phyloP scores from a whole-genome alignment of 1,140 invertebrate species.

The Pomacea maculata region DNA sequence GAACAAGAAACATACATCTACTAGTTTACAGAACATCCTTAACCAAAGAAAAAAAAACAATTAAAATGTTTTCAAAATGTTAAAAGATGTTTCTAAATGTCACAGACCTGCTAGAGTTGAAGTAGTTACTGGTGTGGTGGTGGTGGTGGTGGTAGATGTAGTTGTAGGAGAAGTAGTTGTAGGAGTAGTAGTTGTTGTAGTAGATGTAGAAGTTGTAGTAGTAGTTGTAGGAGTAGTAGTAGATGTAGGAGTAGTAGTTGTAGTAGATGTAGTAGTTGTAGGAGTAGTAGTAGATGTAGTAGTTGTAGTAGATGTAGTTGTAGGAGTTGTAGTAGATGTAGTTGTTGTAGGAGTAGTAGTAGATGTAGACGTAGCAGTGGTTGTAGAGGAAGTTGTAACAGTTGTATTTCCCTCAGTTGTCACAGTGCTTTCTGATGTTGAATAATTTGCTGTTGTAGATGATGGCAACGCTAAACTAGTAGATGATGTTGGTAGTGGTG shows the following conservation, averaged over 20 bases:
- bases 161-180: constrained; percentile 1
- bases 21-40: no score
- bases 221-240: not conserved
- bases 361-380: not conserved
- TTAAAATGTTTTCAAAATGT: no score
- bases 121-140: not conserved
- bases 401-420: not conserved
- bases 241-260: not conserved
- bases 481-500: not conserved
- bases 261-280: not conserved
- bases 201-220: not conserved
- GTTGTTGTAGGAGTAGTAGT: not conserved
- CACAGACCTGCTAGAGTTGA: not conserved
- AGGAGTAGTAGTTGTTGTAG: not conserved
- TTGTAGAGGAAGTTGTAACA: not conserved
- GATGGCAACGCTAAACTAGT: not conserved
- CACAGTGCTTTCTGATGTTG: not conserved
- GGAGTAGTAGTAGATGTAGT: not conserved
- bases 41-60: no score
- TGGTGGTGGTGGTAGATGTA: not conserved
- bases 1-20: not conserved
- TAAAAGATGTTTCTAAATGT: not conserved
- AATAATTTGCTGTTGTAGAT: not conserved
- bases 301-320: not conserved
- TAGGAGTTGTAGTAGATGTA: not conserved